Evolutionary conservation across 1,140 invertebrate species (phyloP), one percentile per base, ranked within the genome.

Genomic region (Euwallacea similis): DNA sequence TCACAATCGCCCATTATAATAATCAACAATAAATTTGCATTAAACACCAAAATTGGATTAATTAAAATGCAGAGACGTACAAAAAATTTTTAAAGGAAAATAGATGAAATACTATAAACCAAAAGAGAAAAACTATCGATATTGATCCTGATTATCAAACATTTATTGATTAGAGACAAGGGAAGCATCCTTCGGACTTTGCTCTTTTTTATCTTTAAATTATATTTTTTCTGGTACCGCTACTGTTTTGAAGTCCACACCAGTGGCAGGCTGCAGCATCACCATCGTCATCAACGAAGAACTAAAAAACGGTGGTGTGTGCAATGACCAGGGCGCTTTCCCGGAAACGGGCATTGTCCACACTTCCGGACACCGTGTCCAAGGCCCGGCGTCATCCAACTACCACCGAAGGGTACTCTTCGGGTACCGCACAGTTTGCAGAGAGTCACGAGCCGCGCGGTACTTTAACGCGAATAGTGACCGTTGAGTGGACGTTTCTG

Each of bases 341-440:
- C 70, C 70, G 63, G 70, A 67, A 72, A 72, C 55, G n/a, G 66
- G 63, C 61, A 66, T 72, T 64, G 61, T 72, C 69, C 70, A 61
- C 11, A 47, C 42, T 72, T 72, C 70, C 70, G 70, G 55, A 43
- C 56, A 41, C 42, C 56, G 47, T 13, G 43, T 60, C 60, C 69
- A 64, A 71, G 69, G 69, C 69, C 65, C 69, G 53, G 61, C 58
- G 61, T 41, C 16, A 33, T 33, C 21, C 21, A 33, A 33, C 21
- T 33, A 33, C 21, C 55, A 56, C 50, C 46, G 41, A 56, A 59
- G 54, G 53, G 54, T 68, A 43, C 21, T 53, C 44, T 56, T 66
- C 13, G 9, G 21, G 56, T 68, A 61, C 55, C 21, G 16, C 44
- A 33, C 66, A 61, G 53, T 59, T 67, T 13, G 42, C 16, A 46